Conservation (phyloP, 2,113 vertebrate species). For the Menidia beryllina region DNA sequence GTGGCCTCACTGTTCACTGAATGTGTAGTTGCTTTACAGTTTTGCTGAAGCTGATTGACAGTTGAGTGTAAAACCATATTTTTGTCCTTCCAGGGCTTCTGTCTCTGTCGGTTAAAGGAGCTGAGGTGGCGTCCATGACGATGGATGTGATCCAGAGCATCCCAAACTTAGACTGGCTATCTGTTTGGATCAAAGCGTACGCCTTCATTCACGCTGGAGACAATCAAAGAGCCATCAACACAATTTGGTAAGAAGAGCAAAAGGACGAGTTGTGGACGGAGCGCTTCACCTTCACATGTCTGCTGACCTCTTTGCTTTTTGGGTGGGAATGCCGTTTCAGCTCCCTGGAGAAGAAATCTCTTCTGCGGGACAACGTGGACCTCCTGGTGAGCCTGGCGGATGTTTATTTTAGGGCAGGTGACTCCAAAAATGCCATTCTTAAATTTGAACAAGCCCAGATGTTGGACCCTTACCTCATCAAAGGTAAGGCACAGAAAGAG, state of each 20-base stretch:
- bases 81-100: slow-evolving; percentile 85
- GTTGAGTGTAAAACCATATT: too few relatives aligned
- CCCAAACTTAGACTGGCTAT: slow-evolving; percentile 97
- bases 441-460: slow-evolving; percentile 99
- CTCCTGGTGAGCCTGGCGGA: slow-evolving; percentile 96
- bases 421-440: slow-evolving; percentile 96
- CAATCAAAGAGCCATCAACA: slow-evolving; percentile 96
- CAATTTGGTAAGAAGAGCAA: slow-evolving; percentile 94
- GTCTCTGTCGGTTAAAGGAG: slow-evolving; percentile 97
- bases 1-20: too few relatives aligned
- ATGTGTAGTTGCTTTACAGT: too few relatives aligned
- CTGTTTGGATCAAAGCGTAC: slow-evolving; percentile 98
- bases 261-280: too few relatives aligned
- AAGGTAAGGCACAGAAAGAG: slow-evolving; percentile 82
- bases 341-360: slow-evolving; percentile 96
- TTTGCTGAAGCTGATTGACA: too few relatives aligned
- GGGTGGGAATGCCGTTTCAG: slow-evolving; percentile 69
- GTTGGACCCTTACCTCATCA: slow-evolving; percentile 97
- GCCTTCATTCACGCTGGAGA: slow-evolving; percentile 96
- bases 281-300: too few relatives aligned
- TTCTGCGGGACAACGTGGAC: slow-evolving; percentile 96
- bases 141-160: slow-evolving; percentile 97
- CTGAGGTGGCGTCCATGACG: slow-evolving; percentile 97
- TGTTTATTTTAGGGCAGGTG: slow-evolving; percentile 95
- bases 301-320: background rate